phyloP scores from a whole-genome alignment of 2,888 invertebrate genomes.

The Athetis lepigone region DNA sequence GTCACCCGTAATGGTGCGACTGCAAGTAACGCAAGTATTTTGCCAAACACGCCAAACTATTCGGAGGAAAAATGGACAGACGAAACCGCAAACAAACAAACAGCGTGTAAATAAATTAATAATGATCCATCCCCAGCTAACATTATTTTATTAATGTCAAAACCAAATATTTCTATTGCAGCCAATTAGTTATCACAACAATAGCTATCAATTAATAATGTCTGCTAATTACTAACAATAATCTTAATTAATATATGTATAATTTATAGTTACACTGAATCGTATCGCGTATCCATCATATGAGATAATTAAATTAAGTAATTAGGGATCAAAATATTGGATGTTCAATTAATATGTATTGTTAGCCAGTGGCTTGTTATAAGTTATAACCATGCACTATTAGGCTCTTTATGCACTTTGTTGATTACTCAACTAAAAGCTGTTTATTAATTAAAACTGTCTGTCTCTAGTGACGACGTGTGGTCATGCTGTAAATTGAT shows the following conservation, averaged over 20 bases:
- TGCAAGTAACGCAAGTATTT: no score
- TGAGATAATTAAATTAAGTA: conserved; percentile 28
- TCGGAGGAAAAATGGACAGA: no score
- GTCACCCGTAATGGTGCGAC: no score
- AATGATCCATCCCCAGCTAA: neutral
- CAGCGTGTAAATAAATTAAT: no score
- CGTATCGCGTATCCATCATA: conserved; percentile 7
- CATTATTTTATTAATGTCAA: no score
- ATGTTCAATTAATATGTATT: neutral
- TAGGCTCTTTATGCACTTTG: neutral
- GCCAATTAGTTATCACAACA: conserved; percentile 6
- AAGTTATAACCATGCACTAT: no score
- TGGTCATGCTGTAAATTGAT: no score
- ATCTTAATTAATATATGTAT: conserved; percentile 25
- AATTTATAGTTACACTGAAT: neutral
- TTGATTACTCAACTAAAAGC: neutral
- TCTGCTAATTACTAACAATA: conserved; percentile 11
- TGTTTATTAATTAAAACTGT: neutral
- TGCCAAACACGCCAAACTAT: no score
- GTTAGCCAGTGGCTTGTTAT: neutral
- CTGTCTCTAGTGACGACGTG: neutral
- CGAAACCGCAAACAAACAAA: no score
- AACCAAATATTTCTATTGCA: neutral
- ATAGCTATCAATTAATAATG: conserved; percentile 19
- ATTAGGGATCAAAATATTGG: neutral